A percentile compares a stretch with the other conserved stretches of the same genome.
phyloP scores from a whole-genome alignment of 2,113 vertebrate genomes.

The Nycticryphes semicollaris region DNA sequence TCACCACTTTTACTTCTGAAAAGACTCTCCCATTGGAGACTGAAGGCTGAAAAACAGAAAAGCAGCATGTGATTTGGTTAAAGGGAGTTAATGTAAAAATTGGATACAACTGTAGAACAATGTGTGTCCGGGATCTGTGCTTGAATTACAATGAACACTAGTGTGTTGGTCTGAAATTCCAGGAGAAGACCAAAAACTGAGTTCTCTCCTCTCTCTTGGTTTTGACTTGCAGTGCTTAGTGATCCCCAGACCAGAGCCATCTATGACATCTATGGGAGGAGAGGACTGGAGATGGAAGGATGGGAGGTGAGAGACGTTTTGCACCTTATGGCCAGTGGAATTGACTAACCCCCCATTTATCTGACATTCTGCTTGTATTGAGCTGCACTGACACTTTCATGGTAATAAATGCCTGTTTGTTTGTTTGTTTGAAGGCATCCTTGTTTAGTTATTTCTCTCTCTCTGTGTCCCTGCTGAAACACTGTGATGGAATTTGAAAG shows the following conservation, averaged over 20 bases:
- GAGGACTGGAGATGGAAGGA: slow-evolving; percentile 96
- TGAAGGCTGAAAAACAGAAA: neutral
- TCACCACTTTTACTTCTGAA: neutral
- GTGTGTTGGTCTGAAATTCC: neutral
- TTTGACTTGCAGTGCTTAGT: slow-evolving; percentile 86
- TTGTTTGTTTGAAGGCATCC: neutral
- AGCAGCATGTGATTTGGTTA: neutral
- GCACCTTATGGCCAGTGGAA: neutral
- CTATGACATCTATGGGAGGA: slow-evolving; percentile 98
- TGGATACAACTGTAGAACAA: neutral
- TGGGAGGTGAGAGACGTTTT: slow-evolving; percentile 89
- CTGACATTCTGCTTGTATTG: neutral
- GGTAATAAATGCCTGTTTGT: neutral
- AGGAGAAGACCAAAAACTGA: neutral
- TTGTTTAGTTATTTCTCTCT: neutral
- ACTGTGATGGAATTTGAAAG: neutral
- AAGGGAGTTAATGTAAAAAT: neutral
- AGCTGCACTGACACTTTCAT: neutral
- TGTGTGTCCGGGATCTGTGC: neutral
- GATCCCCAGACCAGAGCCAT: slow-evolving; percentile 96
- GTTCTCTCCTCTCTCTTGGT: slow-evolving; percentile 10
- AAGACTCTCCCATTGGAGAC: neutral
- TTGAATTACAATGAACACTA: neutral
- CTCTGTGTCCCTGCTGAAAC: neutral
- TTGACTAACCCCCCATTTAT: neutral